A percentile compares a stretch with the other conserved stretches of the same genome.
Evolutionary conservation across 2,888 invertebrate genomes (phyloP).

Genomic region (Drosophila nr. perissopoda): DNA sequence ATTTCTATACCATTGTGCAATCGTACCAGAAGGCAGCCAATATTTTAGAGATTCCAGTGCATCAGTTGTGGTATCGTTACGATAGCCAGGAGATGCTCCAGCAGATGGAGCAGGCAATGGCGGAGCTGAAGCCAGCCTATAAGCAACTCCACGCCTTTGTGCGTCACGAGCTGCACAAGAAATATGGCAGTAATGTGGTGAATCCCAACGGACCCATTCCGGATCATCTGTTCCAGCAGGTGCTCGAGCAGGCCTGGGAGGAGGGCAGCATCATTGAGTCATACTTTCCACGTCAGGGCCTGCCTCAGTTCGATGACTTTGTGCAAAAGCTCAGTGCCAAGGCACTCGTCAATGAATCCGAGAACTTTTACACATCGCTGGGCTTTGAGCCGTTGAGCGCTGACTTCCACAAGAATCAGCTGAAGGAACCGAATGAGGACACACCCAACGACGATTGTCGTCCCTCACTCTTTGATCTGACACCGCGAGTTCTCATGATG

Average conservation of each 20-base stretch:
- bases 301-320: slow-evolving; percentile 81
- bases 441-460: slow-evolving; percentile 79
- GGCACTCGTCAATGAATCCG: slow-evolving; percentile 78
- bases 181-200: slow-evolving; percentile 89
- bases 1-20: slow-evolving; percentile 81
- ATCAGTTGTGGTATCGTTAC: slow-evolving; percentile 79
- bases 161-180: slow-evolving; percentile 88
- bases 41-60: slow-evolving; percentile 77
- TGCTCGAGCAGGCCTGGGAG: slow-evolving; percentile 82
- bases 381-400: slow-evolving; percentile 75
- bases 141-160: slow-evolving; percentile 93
- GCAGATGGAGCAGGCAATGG: slow-evolving; percentile 85
- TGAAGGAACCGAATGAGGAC: slow-evolving; percentile 77
- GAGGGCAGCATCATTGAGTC: slow-evolving; percentile 80
- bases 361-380: slow-evolving; percentile 81
- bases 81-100: slow-evolving; percentile 77
- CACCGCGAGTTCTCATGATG: slow-evolving; percentile 81
- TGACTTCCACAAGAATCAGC: slow-evolving; percentile 73
- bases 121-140: slow-evolving; percentile 88
- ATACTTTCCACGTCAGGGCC: slow-evolving; percentile 74
- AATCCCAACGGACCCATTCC: slow-evolving; percentile 90
- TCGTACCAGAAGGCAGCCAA: slow-evolving; percentile 79
- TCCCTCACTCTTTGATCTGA: slow-evolving; percentile 82
- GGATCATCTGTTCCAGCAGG: slow-evolving; percentile 89
- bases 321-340: slow-evolving; percentile 73